Base-by-base conservation (phyloP, 35 echinoderm and acorn worm species). In the Acanthaster planci region DNA sequence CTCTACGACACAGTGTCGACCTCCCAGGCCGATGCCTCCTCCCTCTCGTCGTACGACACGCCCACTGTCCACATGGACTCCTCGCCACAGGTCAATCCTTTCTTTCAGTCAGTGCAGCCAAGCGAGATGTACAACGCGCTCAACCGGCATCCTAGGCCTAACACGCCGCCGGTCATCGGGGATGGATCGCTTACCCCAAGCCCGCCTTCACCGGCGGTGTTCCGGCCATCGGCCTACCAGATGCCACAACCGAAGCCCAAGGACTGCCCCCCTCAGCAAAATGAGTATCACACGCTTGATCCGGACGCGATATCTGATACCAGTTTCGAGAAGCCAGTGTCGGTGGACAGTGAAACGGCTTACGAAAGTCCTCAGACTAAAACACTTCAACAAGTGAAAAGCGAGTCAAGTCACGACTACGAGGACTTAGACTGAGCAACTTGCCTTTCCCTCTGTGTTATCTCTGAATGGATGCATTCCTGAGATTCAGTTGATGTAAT, bases 261-360 rank as follows among this genome's bases (percentile, higher is more conserved):
- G 14, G 23, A 26, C 64, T 14, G 2, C 22, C 64, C 64, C 23
- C n/a, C 22, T 2, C n/a, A n/a, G n/a, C n/a, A n/a, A n/a, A n/a
- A n/a, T n/a, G 64, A 72, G 1, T 72, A 72, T 34, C 64, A 72
- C 2, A 72, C 64, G 34, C 64, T 72, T 29, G 64, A 72, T 26
- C 64, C 64, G 64, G 64, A 72, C 34, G 64, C 64, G 34, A 34
- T 72, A 72, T 72, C 64, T 10, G 64, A 72, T 26, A 26, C 64
- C 19, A 72, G 64, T 30, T 72, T 72, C 0, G 64, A 72, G 30
- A 72, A 26, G 64, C 30, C 64, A 72, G 34, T 29, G 64, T 72
- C 64, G 18, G 64, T 27, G 23, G 23, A 29, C 23, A 30, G 26
- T 5, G 26, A 30, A 30, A 72, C 64, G 18, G 34, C 23, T 26